Conservation (phyloP, 2,797 vertebrate species). For the Dermochelys coriacea region DNA sequence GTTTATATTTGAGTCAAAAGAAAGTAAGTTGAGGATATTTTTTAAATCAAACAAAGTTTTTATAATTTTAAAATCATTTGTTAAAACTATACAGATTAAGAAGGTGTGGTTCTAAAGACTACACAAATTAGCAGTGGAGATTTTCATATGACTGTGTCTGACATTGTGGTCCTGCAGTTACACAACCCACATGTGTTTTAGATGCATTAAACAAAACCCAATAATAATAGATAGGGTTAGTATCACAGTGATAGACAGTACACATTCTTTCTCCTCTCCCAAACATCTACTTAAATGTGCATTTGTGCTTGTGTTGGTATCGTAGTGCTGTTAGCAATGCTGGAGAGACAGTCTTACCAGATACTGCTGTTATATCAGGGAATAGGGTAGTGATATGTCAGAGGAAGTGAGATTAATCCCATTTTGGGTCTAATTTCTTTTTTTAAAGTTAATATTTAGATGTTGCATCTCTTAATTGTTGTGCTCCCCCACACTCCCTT, state of each 20-base stretch:
- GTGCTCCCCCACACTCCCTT: too few relatives aligned
- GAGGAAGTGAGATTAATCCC: too few relatives aligned
- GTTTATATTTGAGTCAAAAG: slow-evolving; percentile 7
- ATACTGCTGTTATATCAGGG: too few relatives aligned
- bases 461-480: too few relatives aligned
- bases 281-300: background rate
- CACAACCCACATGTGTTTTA: background rate
- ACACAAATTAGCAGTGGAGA: background rate
- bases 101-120: background rate
- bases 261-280: background rate
- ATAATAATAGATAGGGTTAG: background rate
- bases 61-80: background rate
- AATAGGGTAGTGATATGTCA: too few relatives aligned
- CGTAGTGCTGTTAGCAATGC: background rate
- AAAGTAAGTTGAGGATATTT: slow-evolving; percentile 21
- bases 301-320: background rate
- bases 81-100: background rate
- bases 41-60: background rate
- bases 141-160: background rate
- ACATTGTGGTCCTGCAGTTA: background rate
- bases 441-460: too few relatives aligned
- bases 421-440: too few relatives aligned
- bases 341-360: background rate
- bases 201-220: background rate
- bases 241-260: background rate